Percentiles rank a stretch among this genome's conserved stretches.
Evolutionary conservation across 2,113 vertebrate species (phyloP).

Genomic region (Brienomyrus longianalis): DNA sequence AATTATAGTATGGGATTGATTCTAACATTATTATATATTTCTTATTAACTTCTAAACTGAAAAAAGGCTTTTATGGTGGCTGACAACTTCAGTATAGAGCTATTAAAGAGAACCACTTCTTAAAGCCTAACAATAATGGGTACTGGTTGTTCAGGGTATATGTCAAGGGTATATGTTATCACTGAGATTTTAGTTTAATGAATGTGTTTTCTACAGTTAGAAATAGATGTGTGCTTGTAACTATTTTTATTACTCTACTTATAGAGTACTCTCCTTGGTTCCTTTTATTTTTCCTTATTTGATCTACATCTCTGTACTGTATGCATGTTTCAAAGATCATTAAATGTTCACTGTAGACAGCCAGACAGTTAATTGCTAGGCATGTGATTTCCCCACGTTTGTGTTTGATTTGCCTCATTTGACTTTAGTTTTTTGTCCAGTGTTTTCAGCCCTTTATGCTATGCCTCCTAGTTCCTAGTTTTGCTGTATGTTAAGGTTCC

Average conservation of each 20-base stretch:
- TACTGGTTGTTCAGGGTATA: not conserved
- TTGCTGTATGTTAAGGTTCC: no score
- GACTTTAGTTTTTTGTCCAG: no score
- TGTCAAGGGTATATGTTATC: not conserved
- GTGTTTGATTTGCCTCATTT: no score
- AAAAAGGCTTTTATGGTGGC: not conserved
- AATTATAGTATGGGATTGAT: not conserved
- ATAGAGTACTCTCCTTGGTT: not conserved
- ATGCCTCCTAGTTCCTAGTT: no score
- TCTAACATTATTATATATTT: not conserved
- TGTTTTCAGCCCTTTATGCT: no score
- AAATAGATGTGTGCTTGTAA: not conserved
- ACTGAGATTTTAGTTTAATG: not conserved
- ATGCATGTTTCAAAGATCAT: not conserved
- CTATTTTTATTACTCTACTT: not conserved
- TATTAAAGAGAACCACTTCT: not conserved
- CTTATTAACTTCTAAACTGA: not conserved
- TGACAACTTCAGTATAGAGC: not conserved
- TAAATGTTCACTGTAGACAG: not conserved
- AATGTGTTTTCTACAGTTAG: conserved; percentile 6
- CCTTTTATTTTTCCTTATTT: not conserved
- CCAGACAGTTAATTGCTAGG: conserved; percentile 26
- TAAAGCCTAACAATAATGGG: not conserved
- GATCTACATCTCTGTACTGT: not conserved
- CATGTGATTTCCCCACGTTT: no score